Evolutionary conservation across 2,888 invertebrate species (phyloP).

Genomic region (Choreutis nemorana): DNA sequence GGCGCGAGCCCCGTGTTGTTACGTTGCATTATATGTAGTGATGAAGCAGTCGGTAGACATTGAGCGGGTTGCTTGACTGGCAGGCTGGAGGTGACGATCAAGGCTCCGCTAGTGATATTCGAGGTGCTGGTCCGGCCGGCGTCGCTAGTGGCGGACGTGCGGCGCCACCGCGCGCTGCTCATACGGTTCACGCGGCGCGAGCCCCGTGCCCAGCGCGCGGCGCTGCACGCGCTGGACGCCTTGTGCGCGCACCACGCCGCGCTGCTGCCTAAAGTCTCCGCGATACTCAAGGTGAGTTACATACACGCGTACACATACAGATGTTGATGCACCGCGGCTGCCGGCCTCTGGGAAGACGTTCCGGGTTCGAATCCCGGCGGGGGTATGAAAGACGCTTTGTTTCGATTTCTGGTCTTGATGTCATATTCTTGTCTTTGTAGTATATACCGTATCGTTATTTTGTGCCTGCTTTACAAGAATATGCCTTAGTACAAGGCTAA

Average conservation of each 20-base stretch:
- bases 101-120: slow-evolving; percentile 92
- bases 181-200: slow-evolving; percentile 83
- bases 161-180: slow-evolving; percentile 76
- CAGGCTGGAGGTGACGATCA: slow-evolving; percentile 89
- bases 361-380: no score
- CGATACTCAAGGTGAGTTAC: slow-evolving; percentile 77
- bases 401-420: background rate
- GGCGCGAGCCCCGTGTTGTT: no score
- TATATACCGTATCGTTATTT: background rate
- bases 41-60: no score
- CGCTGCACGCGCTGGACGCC: slow-evolving; percentile 95
- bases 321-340: background rate
- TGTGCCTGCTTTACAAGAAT: no score
- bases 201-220: slow-evolving; percentile 86
- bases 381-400: background rate
- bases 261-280: slow-evolving; percentile 88
- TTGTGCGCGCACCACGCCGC: slow-evolving; percentile 82
- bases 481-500: no score
- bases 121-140: slow-evolving; percentile 84
- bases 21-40: no score
- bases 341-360: no score
- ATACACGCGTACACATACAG: background rate
- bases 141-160: slow-evolving; percentile 73
- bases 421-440: no score
- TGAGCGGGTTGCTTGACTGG: no score